A percentile compares a stretch with the other conserved stretches of the same genome.
Evolutionary conservation across 1,140 invertebrate genomes (phyloP).

Genomic region (Meloidogyne hapla): DNA sequence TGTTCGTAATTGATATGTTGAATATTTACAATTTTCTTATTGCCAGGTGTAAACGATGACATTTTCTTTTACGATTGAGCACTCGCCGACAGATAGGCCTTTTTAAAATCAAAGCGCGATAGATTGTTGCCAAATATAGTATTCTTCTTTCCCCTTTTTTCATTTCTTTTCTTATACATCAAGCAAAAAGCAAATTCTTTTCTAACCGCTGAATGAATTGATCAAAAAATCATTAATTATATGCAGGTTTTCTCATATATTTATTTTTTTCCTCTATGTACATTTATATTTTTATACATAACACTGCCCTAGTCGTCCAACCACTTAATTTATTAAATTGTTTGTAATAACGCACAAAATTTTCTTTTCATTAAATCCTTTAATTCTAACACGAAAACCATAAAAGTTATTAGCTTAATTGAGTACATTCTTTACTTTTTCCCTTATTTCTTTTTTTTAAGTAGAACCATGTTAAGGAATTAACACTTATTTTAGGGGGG

Average conservation of each 20-base stretch:
- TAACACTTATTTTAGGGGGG: background rate
- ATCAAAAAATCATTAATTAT: constrained; percentile 1
- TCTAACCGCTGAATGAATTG: background rate
- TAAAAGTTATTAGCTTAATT: constrained; percentile 4
- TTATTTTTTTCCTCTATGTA: background rate
- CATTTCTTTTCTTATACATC: too few species aligned
- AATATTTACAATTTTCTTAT: background rate
- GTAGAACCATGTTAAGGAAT: background rate
- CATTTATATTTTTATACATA: background rate
- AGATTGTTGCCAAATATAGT: constrained; percentile 5
- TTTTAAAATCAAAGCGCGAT: background rate
- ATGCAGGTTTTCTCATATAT: constrained; percentile 5
- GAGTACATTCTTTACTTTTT: background rate
- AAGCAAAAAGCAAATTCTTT: background rate
- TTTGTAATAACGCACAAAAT: background rate
- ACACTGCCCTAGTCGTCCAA: background rate
- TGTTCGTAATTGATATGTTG: background rate
- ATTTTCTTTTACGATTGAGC: background rate
- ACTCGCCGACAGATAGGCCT: background rate
- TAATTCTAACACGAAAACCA: constrained; percentile 1
- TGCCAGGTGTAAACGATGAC: background rate
- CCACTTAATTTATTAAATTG: constrained; percentile 1
- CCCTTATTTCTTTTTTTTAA: background rate
- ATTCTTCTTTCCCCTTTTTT: background rate
- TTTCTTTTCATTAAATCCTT: background rate